Conservation (phyloP, 1,140 invertebrate species). For the Berghia stephanieae region DNA sequence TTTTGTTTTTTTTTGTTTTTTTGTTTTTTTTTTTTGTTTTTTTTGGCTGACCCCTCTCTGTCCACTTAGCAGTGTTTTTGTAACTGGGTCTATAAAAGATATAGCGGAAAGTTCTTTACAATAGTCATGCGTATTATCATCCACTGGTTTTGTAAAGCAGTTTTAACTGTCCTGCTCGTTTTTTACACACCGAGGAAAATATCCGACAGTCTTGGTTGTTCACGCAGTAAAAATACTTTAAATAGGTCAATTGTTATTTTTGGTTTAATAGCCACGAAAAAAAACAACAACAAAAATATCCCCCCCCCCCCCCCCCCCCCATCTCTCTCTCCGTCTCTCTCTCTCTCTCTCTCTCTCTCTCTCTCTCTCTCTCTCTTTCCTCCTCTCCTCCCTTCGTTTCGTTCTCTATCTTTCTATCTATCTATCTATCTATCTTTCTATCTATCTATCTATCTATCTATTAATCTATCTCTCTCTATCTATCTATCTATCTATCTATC, state of each 20-base stretch:
- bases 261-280: not conserved
- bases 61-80: too few species aligned
- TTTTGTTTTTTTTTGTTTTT: too few species aligned
- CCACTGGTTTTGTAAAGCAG: not conserved
- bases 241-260: not conserved
- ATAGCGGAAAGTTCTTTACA: not conserved
- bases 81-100: not conserved
- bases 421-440: too few species aligned
- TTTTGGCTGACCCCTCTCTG: too few species aligned
- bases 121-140: not conserved
- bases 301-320: not conserved
- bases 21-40: too few species aligned
- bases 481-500: too few species aligned
- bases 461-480: too few species aligned
- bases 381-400: not conserved
- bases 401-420: too few species aligned
- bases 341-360: slow-evolving; percentile 20
- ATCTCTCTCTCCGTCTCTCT: slow-evolving; percentile 15
- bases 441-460: too few species aligned
- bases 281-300: too few species aligned
- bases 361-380: not conserved
- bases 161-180: not conserved
- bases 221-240: not conserved
- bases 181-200: not conserved
- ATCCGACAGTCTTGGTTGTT: not conserved